These are phyloP conservation scores for Pteropus alecto DNA, from an alignment of 2,113 vertebrate genomes.

Conservation along the genomic window DNA sequence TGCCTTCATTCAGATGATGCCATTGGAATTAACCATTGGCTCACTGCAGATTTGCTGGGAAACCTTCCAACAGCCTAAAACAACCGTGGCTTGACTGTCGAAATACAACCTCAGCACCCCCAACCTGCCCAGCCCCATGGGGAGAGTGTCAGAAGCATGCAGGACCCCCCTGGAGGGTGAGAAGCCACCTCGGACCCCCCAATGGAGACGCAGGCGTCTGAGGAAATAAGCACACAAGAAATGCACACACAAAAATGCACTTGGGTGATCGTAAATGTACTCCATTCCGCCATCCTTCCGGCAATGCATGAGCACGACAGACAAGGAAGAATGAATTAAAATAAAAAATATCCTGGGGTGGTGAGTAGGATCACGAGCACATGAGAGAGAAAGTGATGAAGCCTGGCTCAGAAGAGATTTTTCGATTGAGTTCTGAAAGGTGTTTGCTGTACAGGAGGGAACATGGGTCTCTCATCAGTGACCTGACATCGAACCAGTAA, in stretches of 20 bases:
- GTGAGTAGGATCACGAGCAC: no score
- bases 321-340: neutral
- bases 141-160: rapidly evolving
- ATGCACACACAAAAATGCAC: neutral
- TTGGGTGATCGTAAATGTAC: neutral
- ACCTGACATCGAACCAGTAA: neutral
- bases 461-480: no score
- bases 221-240: neutral
- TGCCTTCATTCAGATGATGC: neutral
- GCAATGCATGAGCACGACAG: rapidly evolving
- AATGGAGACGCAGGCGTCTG: neutral
- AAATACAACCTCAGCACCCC: neutral
- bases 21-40: neutral
- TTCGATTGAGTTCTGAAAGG: neutral
- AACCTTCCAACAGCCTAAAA: neutral
- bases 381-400: neutral
- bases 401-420: neutral
- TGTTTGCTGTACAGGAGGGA: rapidly evolving
- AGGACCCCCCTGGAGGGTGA: rapidly evolving
- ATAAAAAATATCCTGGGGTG: neutral
- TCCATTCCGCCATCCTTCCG: neutral
- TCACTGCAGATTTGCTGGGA: neutral
- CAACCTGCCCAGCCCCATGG: neutral
- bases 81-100: neutral
- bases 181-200: neutral